Conservation (phyloP, 2,113 vertebrate species). For the Phrynosoma blainvillii region DNA sequence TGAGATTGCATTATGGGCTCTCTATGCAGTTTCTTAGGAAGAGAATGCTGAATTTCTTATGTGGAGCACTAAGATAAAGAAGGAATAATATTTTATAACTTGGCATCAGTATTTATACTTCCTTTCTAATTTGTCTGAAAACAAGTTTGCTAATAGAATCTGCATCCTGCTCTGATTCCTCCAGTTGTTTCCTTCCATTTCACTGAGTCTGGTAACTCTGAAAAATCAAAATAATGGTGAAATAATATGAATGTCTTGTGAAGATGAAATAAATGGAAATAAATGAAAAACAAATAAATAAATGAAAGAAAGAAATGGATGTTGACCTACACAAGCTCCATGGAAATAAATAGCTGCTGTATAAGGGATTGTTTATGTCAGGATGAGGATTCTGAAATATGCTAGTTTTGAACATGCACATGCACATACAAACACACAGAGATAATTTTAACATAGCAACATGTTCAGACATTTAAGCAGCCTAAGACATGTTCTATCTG, state of each 20-base stretch:
- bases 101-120: no score
- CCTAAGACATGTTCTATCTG: no score
- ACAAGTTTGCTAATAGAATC: background rate
- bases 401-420: background rate
- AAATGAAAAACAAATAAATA: no score
- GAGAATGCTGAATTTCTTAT: no score
- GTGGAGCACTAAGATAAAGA: no score
- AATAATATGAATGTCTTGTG: background rate
- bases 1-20: no score
- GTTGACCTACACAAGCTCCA: background rate
- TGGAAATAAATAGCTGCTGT: background rate
- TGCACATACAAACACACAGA: no score
- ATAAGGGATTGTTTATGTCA: background rate
- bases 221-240: background rate
- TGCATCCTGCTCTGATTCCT: background rate
- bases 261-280: background rate
- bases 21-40: no score
- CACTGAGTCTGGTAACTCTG: background rate
- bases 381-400: background rate
- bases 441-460: no score
- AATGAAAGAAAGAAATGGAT: background rate
- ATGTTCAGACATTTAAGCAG: background rate
- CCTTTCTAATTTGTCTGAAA: background rate
- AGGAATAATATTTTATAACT: no score
- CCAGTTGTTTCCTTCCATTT: background rate